Base-by-base conservation (phyloP, 2,888 invertebrate species). In the Amiota minor region DNA sequence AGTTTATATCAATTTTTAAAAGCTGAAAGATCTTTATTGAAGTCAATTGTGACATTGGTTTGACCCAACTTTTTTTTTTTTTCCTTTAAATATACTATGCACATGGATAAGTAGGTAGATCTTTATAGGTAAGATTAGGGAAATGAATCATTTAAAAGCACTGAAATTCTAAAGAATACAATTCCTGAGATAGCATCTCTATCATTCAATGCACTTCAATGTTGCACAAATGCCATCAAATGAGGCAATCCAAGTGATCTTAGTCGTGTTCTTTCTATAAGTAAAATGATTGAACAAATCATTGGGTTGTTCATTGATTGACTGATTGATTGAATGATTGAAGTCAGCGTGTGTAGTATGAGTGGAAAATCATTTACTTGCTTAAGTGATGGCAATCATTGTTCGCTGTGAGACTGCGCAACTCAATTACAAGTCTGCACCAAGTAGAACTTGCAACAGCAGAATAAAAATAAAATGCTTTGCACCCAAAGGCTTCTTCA, bases 321-420 rank as follows among this genome's bases (percentile, higher is more conserved):
- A 2, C 53, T 50, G 47, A 18, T 46, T 49, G 35, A 9, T 59
- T 62, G n/a, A 62, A 45, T 62, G 62, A 62, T 62, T 62, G 45
- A 62, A 45, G 14, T 46, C 12, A 35, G 46, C 65, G 10, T 18
- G 45, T 35, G 14, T 12, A 20, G 35, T 50, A 35, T 35, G 62
- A 23, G 23, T 62, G 62, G 62, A n/a, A 35, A 35, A 23, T 62
- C 62, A 62, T 62, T 35, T 62, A n/a, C 35, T 35, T n/a, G 53
- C 62, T 45, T 20, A 12, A 23, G 35, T 35, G 35, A 62, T 62
- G 35, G 62, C 45, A 62, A 62, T 68, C 50, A 68, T 53, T 47
- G 65, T 47, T 47, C 47, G 47, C n/a, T n/a, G 47, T 47, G 65
- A 46, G 65, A 9, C 50, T 18, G 67, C 67, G 67, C 67, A 53